A percentile compares a stretch with the other conserved stretches of the same genome.
phyloP scores from a whole-genome alignment of 2,113 vertebrate species.

The Callipepla californica region DNA sequence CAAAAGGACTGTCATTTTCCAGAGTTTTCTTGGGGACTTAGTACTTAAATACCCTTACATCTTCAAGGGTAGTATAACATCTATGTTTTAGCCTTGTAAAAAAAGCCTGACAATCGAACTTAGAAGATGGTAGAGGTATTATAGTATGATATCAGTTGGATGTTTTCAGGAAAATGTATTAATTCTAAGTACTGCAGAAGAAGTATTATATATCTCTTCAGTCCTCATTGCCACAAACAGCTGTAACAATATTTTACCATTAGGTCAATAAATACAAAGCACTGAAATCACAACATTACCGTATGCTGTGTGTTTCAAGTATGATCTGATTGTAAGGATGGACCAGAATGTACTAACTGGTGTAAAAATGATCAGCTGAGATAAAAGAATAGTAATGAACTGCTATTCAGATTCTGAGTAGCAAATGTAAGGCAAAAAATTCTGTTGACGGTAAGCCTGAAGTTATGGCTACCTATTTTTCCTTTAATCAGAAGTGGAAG shows the following conservation, averaged over 20 bases:
- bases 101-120: background rate
- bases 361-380: background rate
- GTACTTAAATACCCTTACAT: background rate
- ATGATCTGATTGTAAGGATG: constrained; percentile 30
- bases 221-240: constrained; percentile 34
- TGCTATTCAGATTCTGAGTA: background rate
- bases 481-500: background rate
- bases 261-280: constrained; percentile 17
- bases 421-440: background rate
- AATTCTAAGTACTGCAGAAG: background rate
- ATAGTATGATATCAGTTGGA: background rate
- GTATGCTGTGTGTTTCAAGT: constrained; percentile 51
- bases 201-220: background rate
- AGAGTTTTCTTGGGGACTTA: background rate
- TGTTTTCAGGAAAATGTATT: constrained; percentile 9
- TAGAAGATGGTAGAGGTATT: background rate
- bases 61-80: background rate
- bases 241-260: constrained; percentile 15
- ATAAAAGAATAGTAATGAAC: background rate
- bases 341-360: background rate
- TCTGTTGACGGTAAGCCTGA: background rate
- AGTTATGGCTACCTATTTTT: background rate
- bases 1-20: background rate
- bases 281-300: background rate
- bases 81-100: background rate